Conservation (phyloP, 2,797 vertebrate species). For the Urophycis tenuis region DNA sequence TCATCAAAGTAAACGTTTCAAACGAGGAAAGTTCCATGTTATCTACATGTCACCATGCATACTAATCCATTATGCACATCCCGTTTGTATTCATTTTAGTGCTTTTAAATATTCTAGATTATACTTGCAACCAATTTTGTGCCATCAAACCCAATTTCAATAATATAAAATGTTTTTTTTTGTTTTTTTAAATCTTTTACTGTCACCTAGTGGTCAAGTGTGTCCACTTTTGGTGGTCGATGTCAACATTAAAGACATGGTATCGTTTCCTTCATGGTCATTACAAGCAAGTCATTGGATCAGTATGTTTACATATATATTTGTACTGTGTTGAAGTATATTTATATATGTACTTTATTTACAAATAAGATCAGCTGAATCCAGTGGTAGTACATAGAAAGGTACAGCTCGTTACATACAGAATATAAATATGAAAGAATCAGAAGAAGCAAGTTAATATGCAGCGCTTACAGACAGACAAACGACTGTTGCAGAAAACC, state of each 20-base stretch:
- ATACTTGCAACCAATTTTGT: neutral
- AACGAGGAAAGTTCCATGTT: neutral
- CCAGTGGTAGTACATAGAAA: constrained; percentile 71
- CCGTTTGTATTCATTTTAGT: neutral
- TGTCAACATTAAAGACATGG: neutral
- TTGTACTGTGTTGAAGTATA: neutral
- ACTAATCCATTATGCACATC: neutral
- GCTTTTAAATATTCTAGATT: neutral
- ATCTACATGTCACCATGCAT: neutral
- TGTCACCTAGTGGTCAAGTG: neutral
- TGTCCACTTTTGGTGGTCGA: neutral
- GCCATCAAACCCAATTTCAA: neutral
- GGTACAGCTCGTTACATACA: constrained; percentile 68
- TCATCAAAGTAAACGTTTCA: too few relatives aligned
- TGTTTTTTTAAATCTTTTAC: neutral
- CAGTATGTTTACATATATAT: constrained; percentile 27
- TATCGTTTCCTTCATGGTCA: neutral
- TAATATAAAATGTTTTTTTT: neutral
- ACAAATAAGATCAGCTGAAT: constrained; percentile 88
- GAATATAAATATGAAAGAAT: constrained; percentile 69
- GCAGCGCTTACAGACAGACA: constrained; percentile 31
- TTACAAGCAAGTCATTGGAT: neutral
- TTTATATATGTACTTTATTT: constrained; percentile 94
- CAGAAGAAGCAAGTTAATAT: constrained; percentile 56
- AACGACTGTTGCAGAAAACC: constrained; percentile 26